Base-by-base conservation (phyloP, 2,888 invertebrate species). In the Drosophila diplacantha region DNA sequence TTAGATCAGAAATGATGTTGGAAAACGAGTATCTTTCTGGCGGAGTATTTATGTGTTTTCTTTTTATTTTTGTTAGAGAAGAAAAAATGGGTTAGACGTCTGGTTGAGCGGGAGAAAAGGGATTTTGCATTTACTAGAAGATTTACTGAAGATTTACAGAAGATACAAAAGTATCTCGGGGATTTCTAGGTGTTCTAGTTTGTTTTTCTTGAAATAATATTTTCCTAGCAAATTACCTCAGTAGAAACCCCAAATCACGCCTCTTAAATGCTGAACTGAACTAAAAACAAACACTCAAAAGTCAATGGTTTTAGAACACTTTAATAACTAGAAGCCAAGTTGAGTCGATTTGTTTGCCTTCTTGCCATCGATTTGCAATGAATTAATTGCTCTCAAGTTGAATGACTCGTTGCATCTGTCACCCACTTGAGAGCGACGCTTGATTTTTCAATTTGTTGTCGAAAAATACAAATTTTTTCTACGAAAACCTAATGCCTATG, bases 381-480 rank as follows among this genome's bases (percentile, higher is more conserved):
- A 62, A 62, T 62, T 62, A 46, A 58, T 50, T 54, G 38, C 50
- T 35, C 29, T 24, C 32, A 60, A 44, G 81, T 75, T 83, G 73
- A 74, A 81, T 68, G 78, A 75, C 72, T 49, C 53, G 60, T 76
- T 61, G 71, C 70, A 69, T 70, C 64, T 70, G 64, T 70, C 68
- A 68, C 67, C 60, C 67, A 71, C 59, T 26, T 54, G 59, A 41
- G 34, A 54, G 44, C 18, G 9, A 3, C 7, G 51, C 46, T 34
- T 52, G 46, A 46, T 64, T 63, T 57, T 54, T 60, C 61, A 60
- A 65, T 68, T 61, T 71, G 61, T 67, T 70, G 57, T 62, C 59
- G 53, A 64, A 69, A 69, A 70, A 69, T 69, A 69, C 69, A 69
- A 69, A 70, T 70, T 70, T 60, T 31, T 20, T 14, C 22, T 9